Evolutionary conservation across 1,140 invertebrate genomes (phyloP).

Genomic region (Liolophura sinensis): DNA sequence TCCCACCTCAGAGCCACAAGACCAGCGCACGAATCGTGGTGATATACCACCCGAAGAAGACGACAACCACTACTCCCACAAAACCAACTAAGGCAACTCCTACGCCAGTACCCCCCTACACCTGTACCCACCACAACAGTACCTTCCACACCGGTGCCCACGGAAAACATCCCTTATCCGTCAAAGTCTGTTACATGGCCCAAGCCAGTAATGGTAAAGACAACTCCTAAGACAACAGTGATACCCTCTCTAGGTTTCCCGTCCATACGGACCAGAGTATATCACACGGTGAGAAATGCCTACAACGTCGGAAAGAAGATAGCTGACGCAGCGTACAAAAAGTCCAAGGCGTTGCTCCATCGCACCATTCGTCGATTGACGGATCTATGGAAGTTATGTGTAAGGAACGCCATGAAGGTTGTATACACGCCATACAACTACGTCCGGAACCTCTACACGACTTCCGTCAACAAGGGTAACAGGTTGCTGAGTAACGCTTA

Average conservation of each 20-base stretch:
- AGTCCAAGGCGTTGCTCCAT: slow-evolving; percentile 13
- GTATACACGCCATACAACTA: slow-evolving; percentile 15
- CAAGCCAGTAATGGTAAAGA: neutral
- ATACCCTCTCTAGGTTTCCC: neutral
- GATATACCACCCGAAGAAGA: too few relatives aligned
- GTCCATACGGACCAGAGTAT: slow-evolving; percentile 12
- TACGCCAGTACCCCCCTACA: neutral
- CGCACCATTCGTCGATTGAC: slow-evolving; percentile 18
- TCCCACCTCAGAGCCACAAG: too few relatives aligned
- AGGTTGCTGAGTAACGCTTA: too few relatives aligned
- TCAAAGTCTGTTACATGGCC: neutral
- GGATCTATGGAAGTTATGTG: slow-evolving; percentile 19
- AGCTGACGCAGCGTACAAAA: slow-evolving; percentile 6
- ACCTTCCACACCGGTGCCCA: slow-evolving; percentile 2
- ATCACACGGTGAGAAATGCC: slow-evolving; percentile 16
- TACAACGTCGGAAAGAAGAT: slow-evolving; percentile 10
- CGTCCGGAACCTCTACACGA: too few relatives aligned
- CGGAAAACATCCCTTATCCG: too few relatives aligned
- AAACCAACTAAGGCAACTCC: neutral
- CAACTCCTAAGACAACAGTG: slow-evolving; percentile 1
- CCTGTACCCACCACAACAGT: slow-evolving; percentile 3
- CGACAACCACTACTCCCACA: too few relatives aligned
- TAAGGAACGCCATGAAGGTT: slow-evolving; percentile 13
- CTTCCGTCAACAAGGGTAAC: too few relatives aligned
- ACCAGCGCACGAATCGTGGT: too few relatives aligned